A percentile compares a stretch with the other conserved stretches of the same genome.
These are phyloP conservation scores for Diachrysia chrysitis DNA, from an alignment of 2,888 invertebrate species.

Conservation along the genomic window DNA sequence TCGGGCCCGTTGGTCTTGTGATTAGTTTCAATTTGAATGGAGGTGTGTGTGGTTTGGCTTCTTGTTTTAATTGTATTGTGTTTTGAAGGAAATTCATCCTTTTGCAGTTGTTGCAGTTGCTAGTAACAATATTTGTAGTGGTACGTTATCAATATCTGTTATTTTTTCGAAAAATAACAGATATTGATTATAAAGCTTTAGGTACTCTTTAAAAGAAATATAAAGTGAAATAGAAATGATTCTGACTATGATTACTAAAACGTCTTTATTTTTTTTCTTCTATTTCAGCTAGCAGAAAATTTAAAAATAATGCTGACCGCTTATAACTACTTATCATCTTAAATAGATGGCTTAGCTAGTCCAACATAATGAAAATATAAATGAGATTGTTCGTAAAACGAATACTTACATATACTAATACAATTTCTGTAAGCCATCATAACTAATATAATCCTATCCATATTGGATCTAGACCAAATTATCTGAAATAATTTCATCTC, in stretches of 20 bases:
- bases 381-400: not conserved
- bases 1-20: constrained; percentile 35
- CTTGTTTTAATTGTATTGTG: constrained; percentile 7
- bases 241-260: not conserved
- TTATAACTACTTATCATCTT: not conserved
- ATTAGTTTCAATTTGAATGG: constrained; percentile 43
- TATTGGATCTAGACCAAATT: constrained; percentile 26
- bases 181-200: too few species aligned
- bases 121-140: too few species aligned
- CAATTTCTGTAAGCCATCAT: constrained; percentile 15
- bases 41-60: constrained; percentile 24
- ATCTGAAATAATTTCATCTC: constrained; percentile 37
- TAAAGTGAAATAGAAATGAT: not conserved
- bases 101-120: too few species aligned
- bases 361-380: constrained; percentile 1
- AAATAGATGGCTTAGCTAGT: not conserved
- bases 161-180: too few species aligned
- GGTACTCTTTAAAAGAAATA: not conserved
- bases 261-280: not conserved
- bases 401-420: not conserved
- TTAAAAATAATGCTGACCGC: not conserved
- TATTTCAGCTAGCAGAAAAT: not conserved
- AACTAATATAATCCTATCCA: constrained; percentile 30
- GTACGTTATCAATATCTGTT: too few species aligned
- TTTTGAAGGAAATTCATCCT: too few species aligned